Percentiles rank a stretch among this genome's conserved stretches.
Evolutionary conservation across 2,113 vertebrate species (phyloP).

Genomic region (Seriola rivoliana): DNA sequence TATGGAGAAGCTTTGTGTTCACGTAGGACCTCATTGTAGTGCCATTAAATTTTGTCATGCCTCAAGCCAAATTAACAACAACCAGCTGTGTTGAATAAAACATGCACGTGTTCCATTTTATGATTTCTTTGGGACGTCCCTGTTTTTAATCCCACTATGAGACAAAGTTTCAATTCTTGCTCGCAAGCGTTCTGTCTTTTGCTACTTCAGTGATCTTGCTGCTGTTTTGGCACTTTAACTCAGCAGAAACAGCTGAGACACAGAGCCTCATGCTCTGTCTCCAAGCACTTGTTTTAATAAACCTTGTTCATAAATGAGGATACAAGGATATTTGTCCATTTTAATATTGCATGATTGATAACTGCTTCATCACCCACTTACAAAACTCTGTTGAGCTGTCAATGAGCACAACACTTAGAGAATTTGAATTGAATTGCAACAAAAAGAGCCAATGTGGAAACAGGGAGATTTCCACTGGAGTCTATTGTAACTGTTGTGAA

Average conservation of each 20-base stretch:
- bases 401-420: neutral
- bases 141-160: neutral
- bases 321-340: neutral
- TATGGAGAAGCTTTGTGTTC: too few relatives aligned
- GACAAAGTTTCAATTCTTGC: neutral
- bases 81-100: too few relatives aligned
- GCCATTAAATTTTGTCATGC: too few relatives aligned
- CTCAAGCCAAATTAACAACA: too few relatives aligned
- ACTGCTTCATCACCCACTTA: neutral
- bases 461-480: neutral
- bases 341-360: neutral
- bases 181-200: neutral
- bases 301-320: neutral
- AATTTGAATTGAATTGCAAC: neutral
- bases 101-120: too few relatives aligned
- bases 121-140: too few relatives aligned
- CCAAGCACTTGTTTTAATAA: neutral
- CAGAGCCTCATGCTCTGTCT: too few relatives aligned
- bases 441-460: neutral
- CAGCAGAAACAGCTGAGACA: neutral
- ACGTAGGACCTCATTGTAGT: too few relatives aligned
- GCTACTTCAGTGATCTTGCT: neutral
- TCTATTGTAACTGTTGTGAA: conserved; percentile 11
- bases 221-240: neutral
- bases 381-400: neutral